Evolutionary conservation across 2,797 vertebrate species (phyloP).

Genomic region (Myoxocephalus aenaeus): DNA sequence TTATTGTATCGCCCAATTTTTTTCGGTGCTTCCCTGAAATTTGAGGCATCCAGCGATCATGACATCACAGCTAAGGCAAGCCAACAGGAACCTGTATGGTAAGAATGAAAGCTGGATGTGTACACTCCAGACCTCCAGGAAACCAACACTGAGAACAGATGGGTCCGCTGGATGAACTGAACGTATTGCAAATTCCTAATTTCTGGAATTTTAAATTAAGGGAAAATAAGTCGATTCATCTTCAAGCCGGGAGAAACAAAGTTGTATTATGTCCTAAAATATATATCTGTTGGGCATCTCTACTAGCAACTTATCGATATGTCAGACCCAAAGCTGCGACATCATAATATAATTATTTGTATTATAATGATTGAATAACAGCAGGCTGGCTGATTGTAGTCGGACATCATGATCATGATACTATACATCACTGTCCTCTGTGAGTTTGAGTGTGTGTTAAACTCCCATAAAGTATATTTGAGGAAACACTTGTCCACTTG

Average conservation of each 20-base stretch:
- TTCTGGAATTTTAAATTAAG: neutral
- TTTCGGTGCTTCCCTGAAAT: neutral
- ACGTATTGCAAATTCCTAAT: neutral
- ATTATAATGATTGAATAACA: neutral
- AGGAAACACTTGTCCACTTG: slow-evolving; percentile 20
- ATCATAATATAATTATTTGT: no score
- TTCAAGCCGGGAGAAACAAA: neutral
- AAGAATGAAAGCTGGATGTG: neutral
- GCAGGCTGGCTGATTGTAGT: neutral
- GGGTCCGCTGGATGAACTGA: neutral
- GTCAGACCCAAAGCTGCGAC: no score
- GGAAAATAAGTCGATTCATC: neutral
- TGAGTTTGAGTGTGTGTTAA: neutral
- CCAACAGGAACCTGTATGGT: neutral
- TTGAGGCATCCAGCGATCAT: neutral
- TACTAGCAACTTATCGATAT: no score
- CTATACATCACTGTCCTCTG: neutral
- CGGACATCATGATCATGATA: neutral
- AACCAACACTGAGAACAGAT: neutral
- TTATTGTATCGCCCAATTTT: neutral
- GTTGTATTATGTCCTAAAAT: neutral
- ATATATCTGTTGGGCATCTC: no score
- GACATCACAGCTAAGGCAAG: no score
- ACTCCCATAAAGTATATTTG: slow-evolving; percentile 11
- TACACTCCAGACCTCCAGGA: no score